Evolutionary conservation across 2,888 invertebrate genomes (phyloP), one percentile per base, ranked within the genome.

Genomic region (Charanyca ferruginea): DNA sequence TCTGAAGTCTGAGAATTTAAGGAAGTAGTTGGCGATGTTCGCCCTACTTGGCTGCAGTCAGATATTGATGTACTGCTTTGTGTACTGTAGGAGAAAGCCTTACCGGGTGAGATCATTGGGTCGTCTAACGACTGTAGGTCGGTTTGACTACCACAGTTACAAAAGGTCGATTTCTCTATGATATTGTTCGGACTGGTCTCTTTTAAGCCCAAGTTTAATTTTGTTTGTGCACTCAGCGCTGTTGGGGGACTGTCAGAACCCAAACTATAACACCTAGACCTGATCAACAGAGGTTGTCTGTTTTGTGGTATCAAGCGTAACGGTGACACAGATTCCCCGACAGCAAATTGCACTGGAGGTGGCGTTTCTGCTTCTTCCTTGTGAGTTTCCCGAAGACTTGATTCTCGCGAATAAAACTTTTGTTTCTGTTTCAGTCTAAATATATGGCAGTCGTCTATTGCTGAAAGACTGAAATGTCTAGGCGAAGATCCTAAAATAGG

Each of bases 91-190:
- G 93, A 94, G 77, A 95, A 93, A 83, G 96, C 94, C 63, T 87
- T 94, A 77, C 85, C 91, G 32, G 95, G 93, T 84, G 94, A 94
- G 78, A 93, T 92, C 89, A 93, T 92, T n/a, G 91, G 91, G 79
- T 96, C 96, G 49, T 97, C 97, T 64, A 97, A 89, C 0, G 97
- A 97, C 75, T 96, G 96, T 52, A 97, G 91, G 79, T 97, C 97
- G 13, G 97, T 97, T 89, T 97, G 97, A 88, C 97, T 97, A 77
- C 97, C 97, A 85, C 97, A 97, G 77, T 97, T 97, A 84, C 97
- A 97, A 81, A 97, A 97, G 61, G 88, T 90, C n/a, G 85, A 80
- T 80, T 95, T 89, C 78, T 91, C 92, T 66, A 85, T 82, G 72
- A 89, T 75, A 80, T 90, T 92, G 83, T 91, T 94, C 3, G 93